Evolutionary conservation across 2,797 vertebrate genomes (phyloP).

Genomic region (Falco columbarius): DNA sequence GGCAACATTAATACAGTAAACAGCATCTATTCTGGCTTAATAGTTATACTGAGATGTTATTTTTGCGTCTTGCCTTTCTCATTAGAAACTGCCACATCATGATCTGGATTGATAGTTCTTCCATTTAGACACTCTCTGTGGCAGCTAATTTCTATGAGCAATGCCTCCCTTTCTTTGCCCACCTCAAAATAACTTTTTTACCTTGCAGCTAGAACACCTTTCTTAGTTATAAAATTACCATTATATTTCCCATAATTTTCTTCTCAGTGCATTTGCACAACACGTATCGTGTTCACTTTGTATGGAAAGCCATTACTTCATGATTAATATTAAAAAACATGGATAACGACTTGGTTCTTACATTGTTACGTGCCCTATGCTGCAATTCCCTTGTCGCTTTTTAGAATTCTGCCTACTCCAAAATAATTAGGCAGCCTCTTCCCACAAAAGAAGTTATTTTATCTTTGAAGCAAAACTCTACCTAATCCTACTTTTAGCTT

Average conservation of each 20-base stretch:
- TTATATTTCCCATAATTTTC: neutral
- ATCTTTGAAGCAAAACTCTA: neutral
- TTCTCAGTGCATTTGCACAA: neutral
- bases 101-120: constrained; percentile 74
- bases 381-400: neutral
- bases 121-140: constrained; percentile 58
- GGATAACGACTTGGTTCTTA: neutral
- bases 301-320: neutral
- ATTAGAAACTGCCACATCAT: constrained; percentile 72
- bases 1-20: constrained; percentile 78
- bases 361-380: neutral
- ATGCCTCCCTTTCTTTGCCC: constrained; percentile 33
- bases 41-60: constrained; percentile 74
- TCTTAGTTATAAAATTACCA: neutral
- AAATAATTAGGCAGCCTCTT: neutral
- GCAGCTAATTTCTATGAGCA: constrained; percentile 69
- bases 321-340: neutral
- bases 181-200: constrained; percentile 29
- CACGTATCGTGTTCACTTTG: neutral
- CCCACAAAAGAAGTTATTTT: neutral
- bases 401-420: neutral
- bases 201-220: constrained; percentile 6
- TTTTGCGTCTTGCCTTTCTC: constrained; percentile 70
- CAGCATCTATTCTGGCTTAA: constrained; percentile 71
- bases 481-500: neutral